Conservation (phyloP, 2,888 invertebrate species). For the Trissolcus brochymenae region DNA sequence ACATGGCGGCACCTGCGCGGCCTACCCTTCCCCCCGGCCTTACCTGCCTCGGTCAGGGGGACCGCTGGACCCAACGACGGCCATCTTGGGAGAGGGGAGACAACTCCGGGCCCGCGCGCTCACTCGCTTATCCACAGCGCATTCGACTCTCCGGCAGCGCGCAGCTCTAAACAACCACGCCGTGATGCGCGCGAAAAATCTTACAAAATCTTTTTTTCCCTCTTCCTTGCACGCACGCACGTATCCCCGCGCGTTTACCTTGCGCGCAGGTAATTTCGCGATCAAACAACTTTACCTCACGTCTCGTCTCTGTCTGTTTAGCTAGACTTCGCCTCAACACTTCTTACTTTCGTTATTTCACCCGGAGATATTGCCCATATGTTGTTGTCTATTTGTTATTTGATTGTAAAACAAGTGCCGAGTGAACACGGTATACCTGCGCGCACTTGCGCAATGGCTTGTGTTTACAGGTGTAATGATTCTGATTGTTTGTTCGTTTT, state of each 20-base stretch:
- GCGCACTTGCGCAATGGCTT: too few relatives aligned
- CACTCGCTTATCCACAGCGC: slow-evolving; percentile 60
- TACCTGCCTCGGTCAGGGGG: slow-evolving; percentile 66
- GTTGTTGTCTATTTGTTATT: too few relatives aligned
- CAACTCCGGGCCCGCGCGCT: slow-evolving; percentile 49
- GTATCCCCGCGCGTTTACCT: slow-evolving; percentile 1
- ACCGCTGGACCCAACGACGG: slow-evolving; percentile 70
- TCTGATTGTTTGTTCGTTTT: too few relatives aligned
- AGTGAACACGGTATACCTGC: too few relatives aligned
- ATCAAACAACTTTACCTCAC: slow-evolving; percentile 12
- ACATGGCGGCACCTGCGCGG: slow-evolving; percentile 76
- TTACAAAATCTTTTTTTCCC: slow-evolving; percentile 20
- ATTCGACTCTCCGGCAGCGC: slow-evolving; percentile 67
- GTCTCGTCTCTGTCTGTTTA: too few relatives aligned
- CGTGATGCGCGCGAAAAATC: slow-evolving; percentile 63
- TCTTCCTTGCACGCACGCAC: too few relatives aligned
- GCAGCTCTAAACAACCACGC: slow-evolving; percentile 64
- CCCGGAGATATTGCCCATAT: too few relatives aligned
- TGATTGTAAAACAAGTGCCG: too few relatives aligned
- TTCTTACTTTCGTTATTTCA: too few relatives aligned
- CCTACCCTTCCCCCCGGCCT: slow-evolving; percentile 71
- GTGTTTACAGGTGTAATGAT: too few relatives aligned
- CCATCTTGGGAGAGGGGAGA: slow-evolving; percentile 74
- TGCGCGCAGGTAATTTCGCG: slow-evolving; percentile 7
- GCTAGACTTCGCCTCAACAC: too few relatives aligned